These are phyloP conservation scores for Zaprionus capensis DNA, from an alignment of 1,140 invertebrate genomes.

Conservation along the genomic window DNA sequence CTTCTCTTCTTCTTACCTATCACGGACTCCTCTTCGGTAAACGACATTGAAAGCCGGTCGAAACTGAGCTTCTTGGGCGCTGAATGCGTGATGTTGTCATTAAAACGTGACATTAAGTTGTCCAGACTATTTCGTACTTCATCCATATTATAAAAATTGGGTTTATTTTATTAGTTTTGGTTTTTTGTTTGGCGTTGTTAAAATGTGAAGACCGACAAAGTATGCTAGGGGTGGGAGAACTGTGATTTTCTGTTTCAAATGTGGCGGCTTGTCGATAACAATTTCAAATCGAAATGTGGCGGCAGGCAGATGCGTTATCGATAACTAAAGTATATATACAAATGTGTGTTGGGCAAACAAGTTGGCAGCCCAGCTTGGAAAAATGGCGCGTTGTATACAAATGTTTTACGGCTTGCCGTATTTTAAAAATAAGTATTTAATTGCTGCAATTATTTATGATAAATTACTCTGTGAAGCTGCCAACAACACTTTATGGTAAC, in stretches of 20 bases:
- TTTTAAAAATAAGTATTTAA: background rate
- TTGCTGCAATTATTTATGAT: background rate
- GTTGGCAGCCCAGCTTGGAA: conserved; percentile 7
- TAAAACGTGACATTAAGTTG: conserved; percentile 77
- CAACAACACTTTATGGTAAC: conserved; percentile 2
- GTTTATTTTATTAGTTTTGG: background rate
- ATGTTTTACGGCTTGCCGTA: background rate
- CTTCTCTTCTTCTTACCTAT: conserved; percentile 46
- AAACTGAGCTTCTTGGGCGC: conserved; percentile 79
- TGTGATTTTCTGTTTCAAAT: background rate
- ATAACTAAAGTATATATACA: background rate
- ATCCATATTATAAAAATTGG: conserved; percentile 57
- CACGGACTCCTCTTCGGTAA: conserved; percentile 62
- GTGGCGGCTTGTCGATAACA: background rate
- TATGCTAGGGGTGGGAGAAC: conserved; percentile 3
- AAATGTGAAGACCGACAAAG: conserved; percentile 6
- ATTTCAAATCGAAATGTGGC: no score
- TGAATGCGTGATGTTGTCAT: conserved; percentile 76
- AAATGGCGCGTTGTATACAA: background rate
- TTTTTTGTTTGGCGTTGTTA: conserved; percentile 7
- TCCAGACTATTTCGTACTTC: conserved; percentile 80
- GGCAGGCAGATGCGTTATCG: background rate
- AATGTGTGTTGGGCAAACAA: background rate
- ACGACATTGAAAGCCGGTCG: conserved; percentile 64
- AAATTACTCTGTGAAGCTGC: background rate